Evolutionary conservation across 2,113 vertebrate genomes (phyloP).

Genomic region (Hemibates koningsi): DNA sequence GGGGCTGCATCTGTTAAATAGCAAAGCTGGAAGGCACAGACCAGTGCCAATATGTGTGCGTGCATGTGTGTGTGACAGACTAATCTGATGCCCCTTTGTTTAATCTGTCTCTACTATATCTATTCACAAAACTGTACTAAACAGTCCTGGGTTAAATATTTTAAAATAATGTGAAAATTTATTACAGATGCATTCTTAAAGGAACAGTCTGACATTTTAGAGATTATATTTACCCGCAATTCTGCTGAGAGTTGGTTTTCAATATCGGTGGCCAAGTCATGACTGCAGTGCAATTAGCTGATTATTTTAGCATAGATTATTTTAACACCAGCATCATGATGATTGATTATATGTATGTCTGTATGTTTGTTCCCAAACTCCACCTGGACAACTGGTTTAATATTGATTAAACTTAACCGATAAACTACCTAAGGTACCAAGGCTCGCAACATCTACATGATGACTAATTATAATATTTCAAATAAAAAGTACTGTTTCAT

Average conservation of each 20-base stretch:
- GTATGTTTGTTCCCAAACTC: neutral
- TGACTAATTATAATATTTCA: neutral
- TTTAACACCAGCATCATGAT: neutral
- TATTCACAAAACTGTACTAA: neutral
- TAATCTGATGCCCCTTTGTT: neutral
- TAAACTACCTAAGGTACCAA: neutral
- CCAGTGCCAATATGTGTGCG: neutral
- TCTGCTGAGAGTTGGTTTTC: neutral
- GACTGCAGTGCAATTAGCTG: neutral
- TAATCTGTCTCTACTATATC: neutral
- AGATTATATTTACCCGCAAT: neutral
- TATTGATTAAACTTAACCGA: neutral
- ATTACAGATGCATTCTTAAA: neutral
- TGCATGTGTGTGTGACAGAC: neutral
- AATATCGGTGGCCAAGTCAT: neutral
- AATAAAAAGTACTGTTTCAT: neutral
- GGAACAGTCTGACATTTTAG: neutral
- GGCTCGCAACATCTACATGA: neutral
- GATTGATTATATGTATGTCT: neutral
- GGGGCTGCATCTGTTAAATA: conserved; percentile 32
- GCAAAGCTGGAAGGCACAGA: conserved; percentile 11
- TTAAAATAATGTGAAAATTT: neutral
- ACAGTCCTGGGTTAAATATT: neutral
- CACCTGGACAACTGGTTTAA: neutral
- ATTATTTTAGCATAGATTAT: neutral